Base-by-base conservation (phyloP, 2,797 vertebrate species). In the Sebastes elongatus region DNA sequence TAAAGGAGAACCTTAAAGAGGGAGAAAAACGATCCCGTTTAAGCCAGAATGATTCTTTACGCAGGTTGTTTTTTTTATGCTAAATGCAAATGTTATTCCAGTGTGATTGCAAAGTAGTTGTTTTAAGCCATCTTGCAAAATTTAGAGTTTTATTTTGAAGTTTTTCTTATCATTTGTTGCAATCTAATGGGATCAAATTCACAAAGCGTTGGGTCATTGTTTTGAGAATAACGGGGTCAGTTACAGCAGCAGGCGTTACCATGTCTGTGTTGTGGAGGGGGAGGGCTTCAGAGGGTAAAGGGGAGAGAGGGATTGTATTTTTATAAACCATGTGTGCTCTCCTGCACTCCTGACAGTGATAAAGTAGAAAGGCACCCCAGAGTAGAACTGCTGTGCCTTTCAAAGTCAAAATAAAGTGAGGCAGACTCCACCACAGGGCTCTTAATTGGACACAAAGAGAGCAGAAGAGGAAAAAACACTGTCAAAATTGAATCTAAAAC, bases 251-350 rank as follows among this genome's bases (percentile, higher is more conserved):
- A 89, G 84, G 68, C 30, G 68, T 57, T 59, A 33, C 56, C 71
- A 35, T 60, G 61, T 74, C 42, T 80, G 67, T 55, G 42, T 28
- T 56, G 27, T 63, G 67, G 53, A 49, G 74, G 68, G 73, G 85
- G 74, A 42, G 89, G 82, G 78, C 30, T 23, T 27, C 63, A 18
- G 23, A 76, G 89, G 81, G 78, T 38, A 60, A 80, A 87, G 65
- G 79, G 86, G 87, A 67, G 83, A 78, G 69, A 56, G 60, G 79
- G 83, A 77, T 56, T 73, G 83, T 93, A 93, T 93, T 94, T 93
- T 93, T 93, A 83, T 83, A 88, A 86, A 90, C 71, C 91, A 89
- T 88, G 88, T 90, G 92, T 90, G 92, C 64, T 84, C 72, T 78
- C 71, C 79, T 80, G 84, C 81, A 72, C 18, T 79, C 67, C 86